Evolutionary conservation across 2,113 vertebrate species (phyloP).

Genomic region (Paracyprichromis sp.): DNA sequence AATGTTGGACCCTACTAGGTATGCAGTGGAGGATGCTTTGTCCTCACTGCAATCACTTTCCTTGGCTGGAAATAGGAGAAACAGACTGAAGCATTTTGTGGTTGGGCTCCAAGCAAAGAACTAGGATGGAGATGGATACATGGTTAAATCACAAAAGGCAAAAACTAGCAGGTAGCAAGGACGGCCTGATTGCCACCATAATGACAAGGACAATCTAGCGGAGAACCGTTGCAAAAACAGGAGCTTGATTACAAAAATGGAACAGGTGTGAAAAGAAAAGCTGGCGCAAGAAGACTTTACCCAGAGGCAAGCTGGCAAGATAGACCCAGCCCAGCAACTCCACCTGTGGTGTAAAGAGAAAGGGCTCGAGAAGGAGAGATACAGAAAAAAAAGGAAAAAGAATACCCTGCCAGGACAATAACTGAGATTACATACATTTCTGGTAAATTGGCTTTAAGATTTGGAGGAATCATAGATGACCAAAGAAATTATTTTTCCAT

Average conservation of each 20-base stretch:
- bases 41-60: neutral
- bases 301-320: neutral
- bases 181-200: neutral
- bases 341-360: neutral
- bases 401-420: neutral
- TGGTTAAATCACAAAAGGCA: neutral
- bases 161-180: neutral
- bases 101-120: neutral
- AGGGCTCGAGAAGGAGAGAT: neutral
- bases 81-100: neutral
- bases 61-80: neutral
- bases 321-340: neutral
- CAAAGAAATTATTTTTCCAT: neutral
- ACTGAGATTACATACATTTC: neutral
- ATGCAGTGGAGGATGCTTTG: neutral
- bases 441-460: neutral
- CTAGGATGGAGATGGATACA: neutral
- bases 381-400: neutral
- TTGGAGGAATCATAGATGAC: neutral
- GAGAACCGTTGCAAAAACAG: neutral
- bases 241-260: neutral
- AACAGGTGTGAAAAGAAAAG: neutral
- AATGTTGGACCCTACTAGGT: neutral
- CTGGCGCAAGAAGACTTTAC: neutral
- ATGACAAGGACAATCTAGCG: neutral